Conservation (phyloP, 2,797 vertebrate genomes). For the Urosaurus nigricauda region DNA sequence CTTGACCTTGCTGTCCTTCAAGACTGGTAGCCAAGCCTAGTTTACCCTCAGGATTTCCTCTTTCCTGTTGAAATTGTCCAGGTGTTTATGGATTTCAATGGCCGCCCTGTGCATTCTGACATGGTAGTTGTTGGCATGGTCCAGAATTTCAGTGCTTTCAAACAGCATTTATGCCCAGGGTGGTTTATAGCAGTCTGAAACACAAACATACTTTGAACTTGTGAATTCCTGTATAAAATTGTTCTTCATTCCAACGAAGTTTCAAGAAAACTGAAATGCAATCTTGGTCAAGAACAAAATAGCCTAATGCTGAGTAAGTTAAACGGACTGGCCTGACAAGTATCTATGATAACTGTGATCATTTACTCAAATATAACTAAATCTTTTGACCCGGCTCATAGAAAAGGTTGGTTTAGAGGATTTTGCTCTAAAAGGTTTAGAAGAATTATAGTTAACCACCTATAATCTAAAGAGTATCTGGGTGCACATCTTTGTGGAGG, state of each 20-base stretch:
- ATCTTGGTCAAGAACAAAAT: neutral
- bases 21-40: no score
- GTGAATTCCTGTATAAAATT: neutral
- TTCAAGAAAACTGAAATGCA: neutral
- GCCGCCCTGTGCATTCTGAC: no score
- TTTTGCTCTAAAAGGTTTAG: neutral
- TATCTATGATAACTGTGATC: neutral
- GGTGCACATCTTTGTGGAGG: neutral
- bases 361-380: neutral
- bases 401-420: neutral
- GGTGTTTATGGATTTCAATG: no score
- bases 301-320: neutral
- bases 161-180: no score
- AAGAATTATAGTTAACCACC: neutral
- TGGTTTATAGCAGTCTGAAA: no score
- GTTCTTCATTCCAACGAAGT: neutral
- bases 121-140: no score
- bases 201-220: neutral
- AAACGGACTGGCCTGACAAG: neutral
- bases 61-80: no score
- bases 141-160: no score
- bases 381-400: neutral
- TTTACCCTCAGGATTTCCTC: no score
- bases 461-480: neutral
- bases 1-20: no score